Base-by-base conservation (phyloP, 2,888 invertebrate species). In the Agrotis segetum region DNA sequence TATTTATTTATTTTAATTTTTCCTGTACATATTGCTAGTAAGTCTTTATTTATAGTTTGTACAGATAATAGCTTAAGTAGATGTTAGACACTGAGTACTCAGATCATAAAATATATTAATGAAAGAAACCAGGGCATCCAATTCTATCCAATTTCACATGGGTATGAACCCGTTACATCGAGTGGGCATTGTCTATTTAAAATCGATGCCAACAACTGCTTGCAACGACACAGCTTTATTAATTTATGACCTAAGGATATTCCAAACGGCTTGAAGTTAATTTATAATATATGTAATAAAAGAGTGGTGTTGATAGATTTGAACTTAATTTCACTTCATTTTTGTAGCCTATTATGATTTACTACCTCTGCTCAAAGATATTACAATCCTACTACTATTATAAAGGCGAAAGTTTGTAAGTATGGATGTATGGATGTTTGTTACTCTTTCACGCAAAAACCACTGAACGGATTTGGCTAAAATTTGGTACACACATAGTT, bases 171-270 rank as follows among this genome's bases (percentile, higher is more conserved):
- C 53, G 52, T 64, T 71, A 70, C n/a, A 67, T 78, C 74, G 64
- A 83, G 56, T 71, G 72, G 79, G 74, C 77, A 79, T 75, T 68
- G 66, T 79, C 84, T 82, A 86, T 90, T 88, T 87, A 88, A 83
- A 88, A 88, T 76, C 87, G 67, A 87, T 81, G 63, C 21, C 71
- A 59, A 40, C 82, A 77, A 84, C 58, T 68, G 72, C 61, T 49
- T 62, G 72, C 58, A 13, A 67, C 17, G n/a, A 55, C 11, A 3
- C 19, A 56, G 14, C 0, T 55, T 79, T 77, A 82, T 85, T 68
- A 79, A 86, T 81, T 79, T 83, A 83, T 79, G 55, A 50, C 53
- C 24, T 44, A 63, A 61, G 47, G 55, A 63, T 74, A 66, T 71
- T 71, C 52, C 63, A 44, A 69, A 73, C 19, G 55, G 47, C 50